Conservation (phyloP, 2,797 vertebrate genomes). For the Poeciliopsis turneri region DNA sequence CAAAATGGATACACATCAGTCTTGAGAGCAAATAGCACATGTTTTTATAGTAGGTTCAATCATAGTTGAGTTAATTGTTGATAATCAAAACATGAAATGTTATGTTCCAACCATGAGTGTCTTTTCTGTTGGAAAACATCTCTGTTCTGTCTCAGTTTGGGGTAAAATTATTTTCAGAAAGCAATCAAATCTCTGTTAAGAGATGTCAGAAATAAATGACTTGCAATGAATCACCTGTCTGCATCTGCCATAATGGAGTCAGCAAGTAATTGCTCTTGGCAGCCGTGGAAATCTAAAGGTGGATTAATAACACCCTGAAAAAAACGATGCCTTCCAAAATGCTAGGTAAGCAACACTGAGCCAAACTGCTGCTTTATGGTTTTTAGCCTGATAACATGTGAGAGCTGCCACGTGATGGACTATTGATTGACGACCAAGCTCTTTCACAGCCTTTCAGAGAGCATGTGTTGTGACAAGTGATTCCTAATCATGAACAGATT, state of each 20-base stretch:
- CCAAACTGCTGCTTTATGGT: constrained; percentile 57
- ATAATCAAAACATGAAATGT: not conserved
- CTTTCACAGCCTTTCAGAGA: constrained; percentile 68
- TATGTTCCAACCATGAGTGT: not conserved
- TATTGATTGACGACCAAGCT: constrained; percentile 73
- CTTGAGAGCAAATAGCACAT: not conserved
- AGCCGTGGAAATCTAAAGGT: constrained; percentile 59
- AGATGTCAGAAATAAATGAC: constrained; percentile 71
- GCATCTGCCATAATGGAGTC: constrained; percentile 57
- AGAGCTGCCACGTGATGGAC: constrained; percentile 63
- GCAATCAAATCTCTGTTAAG: constrained; percentile 65
- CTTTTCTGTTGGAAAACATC: constrained; percentile 12
- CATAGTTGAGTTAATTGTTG: constrained; percentile 3
- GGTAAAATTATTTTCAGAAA: constrained; percentile 51
- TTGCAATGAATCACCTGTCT: constrained; percentile 75
- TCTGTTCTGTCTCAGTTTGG: constrained; percentile 35
- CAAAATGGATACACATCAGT: constrained; percentile 14
- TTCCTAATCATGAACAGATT: constrained; percentile 65
- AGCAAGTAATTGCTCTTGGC: constrained; percentile 63
- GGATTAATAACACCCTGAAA: constrained; percentile 61
- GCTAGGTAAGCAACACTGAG: constrained; percentile 50
- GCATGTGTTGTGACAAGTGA: constrained; percentile 54
- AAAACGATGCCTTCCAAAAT: constrained; percentile 43
- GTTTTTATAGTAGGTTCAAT: constrained; percentile 9
- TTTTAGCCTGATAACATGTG: constrained; percentile 63